Base-by-base conservation (phyloP, 2,888 invertebrate species). In the Ophion obscuratus region DNA sequence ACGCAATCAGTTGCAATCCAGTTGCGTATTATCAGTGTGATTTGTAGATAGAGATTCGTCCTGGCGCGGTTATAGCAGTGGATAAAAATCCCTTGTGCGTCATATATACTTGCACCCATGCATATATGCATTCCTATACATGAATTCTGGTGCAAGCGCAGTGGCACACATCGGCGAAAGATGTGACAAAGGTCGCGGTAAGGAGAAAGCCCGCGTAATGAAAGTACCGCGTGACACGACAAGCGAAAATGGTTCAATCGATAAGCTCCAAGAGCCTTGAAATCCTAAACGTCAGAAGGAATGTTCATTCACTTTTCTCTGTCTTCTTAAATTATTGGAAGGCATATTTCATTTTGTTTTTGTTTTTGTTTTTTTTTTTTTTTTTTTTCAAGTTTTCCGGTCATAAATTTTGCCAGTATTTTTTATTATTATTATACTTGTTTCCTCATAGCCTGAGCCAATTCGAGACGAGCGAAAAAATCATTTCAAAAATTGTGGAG, bases 181-280 rank as follows among this genome's bases (percentile, higher is more conserved):
- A 82, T 85, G 82, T 44, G 85, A 85, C 79, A 85, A 85, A 82
- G 82, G 78, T 85, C 82, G 78, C 40, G 40, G 53, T 64, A 76
- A 75, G 82, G 85, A 82, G 82, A 82, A 79, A 82, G 81, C 78
- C 73, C 81, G 75, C 62, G 82, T 61, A 70, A 40, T 76, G 59
- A n/a, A 36, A 27, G 36, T 31, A 27, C 70, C 59, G 62, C 76
- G 74, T 11, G 68, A 73, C 73, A 64, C 74, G 68, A 81, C 59
- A 24, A 79, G 79, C 73, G 82, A 85, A 85, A 85, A 85, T 75
- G 75, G 85, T 79, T 85, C 76, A 87, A 87, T 88, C 88, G 86
- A 88, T 88, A 85, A 86, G 81, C 88, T 83, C 86, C 82, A 80
- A 75, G 77, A 88, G 88, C 87, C 88, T 87, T 88, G 88, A 87